These are phyloP conservation scores for Fulmarus glacialis DNA, from an alignment of 2,113 vertebrate species.

Conservation along the genomic window DNA sequence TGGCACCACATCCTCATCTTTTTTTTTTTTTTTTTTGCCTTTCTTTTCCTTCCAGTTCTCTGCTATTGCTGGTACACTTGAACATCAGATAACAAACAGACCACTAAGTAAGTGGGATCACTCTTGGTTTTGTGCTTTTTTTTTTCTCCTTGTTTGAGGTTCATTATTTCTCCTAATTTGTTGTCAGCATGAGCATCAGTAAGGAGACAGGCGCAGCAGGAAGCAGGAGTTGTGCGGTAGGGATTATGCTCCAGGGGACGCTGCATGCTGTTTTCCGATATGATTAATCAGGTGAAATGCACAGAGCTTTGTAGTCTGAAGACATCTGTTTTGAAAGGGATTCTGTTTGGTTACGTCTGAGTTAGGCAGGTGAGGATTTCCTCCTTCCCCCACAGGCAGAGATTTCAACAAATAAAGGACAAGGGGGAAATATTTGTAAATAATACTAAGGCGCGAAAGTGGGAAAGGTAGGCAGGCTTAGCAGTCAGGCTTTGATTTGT, in stretches of 20 bases:
- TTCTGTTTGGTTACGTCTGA: not conserved
- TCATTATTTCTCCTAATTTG: conserved; percentile 61
- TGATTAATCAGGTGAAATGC: conserved; percentile 17
- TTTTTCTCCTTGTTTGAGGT: not conserved
- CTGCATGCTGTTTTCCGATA: conserved; percentile 8
- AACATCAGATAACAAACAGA: conserved; percentile 46
- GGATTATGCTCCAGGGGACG: not conserved
- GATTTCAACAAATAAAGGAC: not conserved
- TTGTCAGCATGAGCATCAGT: not conserved
- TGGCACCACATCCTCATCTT: not conserved
- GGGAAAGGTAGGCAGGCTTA: not conserved
- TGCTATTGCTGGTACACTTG: not conserved
- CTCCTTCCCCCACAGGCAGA: not conserved
- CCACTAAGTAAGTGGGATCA: not conserved
- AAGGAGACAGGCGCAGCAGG: conserved; percentile 7
- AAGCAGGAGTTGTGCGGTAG: not conserved
- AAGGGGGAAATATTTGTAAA: not conserved
- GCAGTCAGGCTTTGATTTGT: not conserved
- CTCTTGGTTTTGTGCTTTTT: not conserved
- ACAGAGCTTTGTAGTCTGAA: conserved; percentile 28
- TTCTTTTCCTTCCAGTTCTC: not conserved
- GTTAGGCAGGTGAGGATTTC: not conserved
- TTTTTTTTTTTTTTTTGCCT: not conserved
- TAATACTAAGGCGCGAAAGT: not conserved
- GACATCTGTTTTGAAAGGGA: conserved; percentile 50